These are phyloP conservation scores for Actinemys pallida DNA, from an alignment of 2,113 vertebrate species.

Conservation along the genomic window DNA sequence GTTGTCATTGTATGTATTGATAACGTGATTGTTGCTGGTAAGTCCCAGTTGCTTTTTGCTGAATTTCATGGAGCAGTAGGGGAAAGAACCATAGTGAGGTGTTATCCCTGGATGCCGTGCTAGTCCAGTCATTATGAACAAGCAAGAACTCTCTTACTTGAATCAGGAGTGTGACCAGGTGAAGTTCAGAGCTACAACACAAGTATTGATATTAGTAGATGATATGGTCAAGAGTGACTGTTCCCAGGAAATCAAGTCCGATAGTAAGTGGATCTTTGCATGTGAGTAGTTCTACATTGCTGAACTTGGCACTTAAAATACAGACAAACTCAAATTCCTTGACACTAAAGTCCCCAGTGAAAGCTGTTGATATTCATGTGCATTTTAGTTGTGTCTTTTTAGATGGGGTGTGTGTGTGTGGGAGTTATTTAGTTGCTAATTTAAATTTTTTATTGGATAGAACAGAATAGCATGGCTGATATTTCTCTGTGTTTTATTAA, in stretches of 20 bases:
- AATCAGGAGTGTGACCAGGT: not conserved
- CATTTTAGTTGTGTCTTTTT: accelerated
- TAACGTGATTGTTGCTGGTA: not conserved
- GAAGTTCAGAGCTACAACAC: not conserved
- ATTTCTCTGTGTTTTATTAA: not conserved
- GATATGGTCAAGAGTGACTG: not conserved
- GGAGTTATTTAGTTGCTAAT: accelerated
- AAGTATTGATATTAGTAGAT: not conserved
- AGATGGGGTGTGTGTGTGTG: no score
- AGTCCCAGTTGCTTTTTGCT: not conserved
- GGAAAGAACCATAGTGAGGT: accelerated
- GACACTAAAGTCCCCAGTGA: not conserved
- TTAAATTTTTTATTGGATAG: not conserved
- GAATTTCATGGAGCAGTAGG: no score
- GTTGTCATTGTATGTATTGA: accelerated
- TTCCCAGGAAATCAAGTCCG: not conserved
- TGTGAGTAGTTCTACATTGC: not conserved
- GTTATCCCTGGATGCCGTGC: not conserved
- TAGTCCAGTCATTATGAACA: not conserved
- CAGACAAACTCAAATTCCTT: accelerated
- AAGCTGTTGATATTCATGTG: accelerated
- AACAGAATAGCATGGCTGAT: not conserved
- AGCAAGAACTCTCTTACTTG: not conserved
- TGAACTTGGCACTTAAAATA: not conserved
- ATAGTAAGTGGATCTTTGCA: accelerated